Conservation (phyloP, 2,113 vertebrate species). For the Myotis lucifugus region DNA sequence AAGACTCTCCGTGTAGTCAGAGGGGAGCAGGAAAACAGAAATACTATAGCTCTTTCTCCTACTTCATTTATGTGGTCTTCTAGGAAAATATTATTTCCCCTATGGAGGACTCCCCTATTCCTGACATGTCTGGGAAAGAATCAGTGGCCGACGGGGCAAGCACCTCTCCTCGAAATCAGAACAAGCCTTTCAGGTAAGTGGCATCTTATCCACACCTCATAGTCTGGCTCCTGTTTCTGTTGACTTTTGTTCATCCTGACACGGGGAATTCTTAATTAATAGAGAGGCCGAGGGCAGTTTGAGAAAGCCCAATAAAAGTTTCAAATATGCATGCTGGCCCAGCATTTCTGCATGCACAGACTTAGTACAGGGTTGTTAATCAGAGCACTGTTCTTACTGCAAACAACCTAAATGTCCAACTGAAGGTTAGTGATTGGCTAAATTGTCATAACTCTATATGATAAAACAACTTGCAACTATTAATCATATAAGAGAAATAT, state of each 20-base stretch:
- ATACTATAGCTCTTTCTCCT: fast-evolving
- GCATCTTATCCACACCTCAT: not conserved
- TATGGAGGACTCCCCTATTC: slow-evolving; percentile 98
- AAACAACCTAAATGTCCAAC: not conserved
- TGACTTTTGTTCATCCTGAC: not conserved
- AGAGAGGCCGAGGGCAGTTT: not conserved
- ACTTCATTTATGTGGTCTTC: not conserved
- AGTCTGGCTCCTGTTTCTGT: not conserved
- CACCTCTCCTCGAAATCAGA: slow-evolving; percentile 97
- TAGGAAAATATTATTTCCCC: slow-evolving; percentile 99
- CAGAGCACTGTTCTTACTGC: not conserved
- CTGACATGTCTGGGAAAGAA: slow-evolving; percentile 94
- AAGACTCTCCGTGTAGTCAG: not conserved
- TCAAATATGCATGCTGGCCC: not conserved
- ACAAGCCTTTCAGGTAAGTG: slow-evolving; percentile 95
- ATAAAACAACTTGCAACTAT: not conserved
- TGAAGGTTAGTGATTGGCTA: not conserved
- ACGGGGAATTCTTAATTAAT: not conserved
- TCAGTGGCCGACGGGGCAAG: slow-evolving; percentile 91
- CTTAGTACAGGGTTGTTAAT: not conserved
- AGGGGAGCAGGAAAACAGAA: not conserved
- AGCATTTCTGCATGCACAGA: not conserved
- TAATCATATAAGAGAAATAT: not conserved
- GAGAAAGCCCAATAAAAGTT: not conserved
- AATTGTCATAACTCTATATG: not conserved